phyloP scores from a whole-genome alignment of 1,140 invertebrate species.

The Asbolus verrucosus region DNA sequence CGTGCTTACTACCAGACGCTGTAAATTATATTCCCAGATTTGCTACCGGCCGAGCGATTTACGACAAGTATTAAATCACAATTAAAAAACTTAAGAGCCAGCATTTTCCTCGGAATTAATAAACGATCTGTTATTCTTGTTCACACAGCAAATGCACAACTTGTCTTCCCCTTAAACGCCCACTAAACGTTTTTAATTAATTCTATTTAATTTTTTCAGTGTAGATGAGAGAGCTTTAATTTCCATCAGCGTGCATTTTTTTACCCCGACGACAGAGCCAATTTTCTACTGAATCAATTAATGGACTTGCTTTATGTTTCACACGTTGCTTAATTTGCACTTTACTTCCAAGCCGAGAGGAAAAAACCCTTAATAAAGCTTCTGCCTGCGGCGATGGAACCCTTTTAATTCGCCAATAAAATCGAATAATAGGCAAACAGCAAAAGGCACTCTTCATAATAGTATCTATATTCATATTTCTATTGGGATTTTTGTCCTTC shows the following conservation, averaged over 20 bases:
- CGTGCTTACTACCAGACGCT: slow-evolving; percentile 15
- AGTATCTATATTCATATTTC: too few species aligned
- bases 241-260: too few species aligned
- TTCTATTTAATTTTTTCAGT: slow-evolving; percentile 17
- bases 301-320: too few species aligned
- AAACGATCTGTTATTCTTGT: slow-evolving; percentile 36
- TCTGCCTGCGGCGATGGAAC: too few species aligned
- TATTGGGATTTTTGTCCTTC: too few species aligned
- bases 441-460: neutral
- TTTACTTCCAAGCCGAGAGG: too few species aligned
- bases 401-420: slow-evolving; percentile 1
- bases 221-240: too few species aligned
- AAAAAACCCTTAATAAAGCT: too few species aligned
- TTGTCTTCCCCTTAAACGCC: slow-evolving; percentile 17
- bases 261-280: too few species aligned
- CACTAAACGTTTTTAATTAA: slow-evolving; percentile 37
- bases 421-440: slow-evolving; percentile 11
- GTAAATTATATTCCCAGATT: slow-evolving; percentile 31
- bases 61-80: slow-evolving; percentile 29
- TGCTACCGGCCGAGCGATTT: slow-evolving; percentile 11
- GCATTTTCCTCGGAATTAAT: slow-evolving; percentile 35
- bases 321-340: too few species aligned
- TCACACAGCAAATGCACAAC: too few species aligned
- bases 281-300: too few species aligned
- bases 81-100: slow-evolving; percentile 26